phyloP scores from a whole-genome alignment of 2,888 invertebrate species.

The Apoderus coryli region DNA sequence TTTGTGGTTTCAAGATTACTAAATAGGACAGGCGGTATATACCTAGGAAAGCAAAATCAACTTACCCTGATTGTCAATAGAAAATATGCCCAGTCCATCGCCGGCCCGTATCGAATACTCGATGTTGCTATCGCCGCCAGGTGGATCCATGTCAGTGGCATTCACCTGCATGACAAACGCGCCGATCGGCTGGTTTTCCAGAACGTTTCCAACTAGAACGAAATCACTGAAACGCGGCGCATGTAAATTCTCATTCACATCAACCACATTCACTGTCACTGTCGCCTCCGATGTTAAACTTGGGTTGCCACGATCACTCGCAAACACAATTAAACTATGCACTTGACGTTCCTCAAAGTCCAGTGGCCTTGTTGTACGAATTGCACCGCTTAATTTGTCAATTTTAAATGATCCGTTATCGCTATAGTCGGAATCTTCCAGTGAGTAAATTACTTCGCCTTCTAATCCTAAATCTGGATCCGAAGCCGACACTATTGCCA shows the following conservation, averaged over 20 bases:
- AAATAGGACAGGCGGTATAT: too few relatives aligned
- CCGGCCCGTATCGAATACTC: slow-evolving; percentile 80
- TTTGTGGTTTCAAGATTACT: too few relatives aligned
- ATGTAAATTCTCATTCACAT: slow-evolving; percentile 86
- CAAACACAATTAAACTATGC: slow-evolving; percentile 74
- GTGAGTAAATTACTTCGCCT: slow-evolving; percentile 66
- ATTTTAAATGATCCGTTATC: slow-evolving; percentile 64
- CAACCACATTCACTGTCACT: slow-evolving; percentile 74
- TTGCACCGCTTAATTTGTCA: slow-evolving; percentile 72
- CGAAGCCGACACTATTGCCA: slow-evolving; percentile 67
- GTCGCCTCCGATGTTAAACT: slow-evolving; percentile 64
- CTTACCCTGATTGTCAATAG: slow-evolving; percentile 76
- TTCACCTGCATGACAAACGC: slow-evolving; percentile 61
- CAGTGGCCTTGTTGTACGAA: slow-evolving; percentile 60
- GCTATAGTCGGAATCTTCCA: slow-evolving; percentile 55
- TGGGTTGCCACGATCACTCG: slow-evolving; percentile 74
- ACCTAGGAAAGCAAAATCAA: background rate
- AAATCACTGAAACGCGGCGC: slow-evolving; percentile 72
- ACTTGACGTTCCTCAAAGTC: slow-evolving; percentile 85
- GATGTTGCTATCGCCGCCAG: slow-evolving; percentile 67
- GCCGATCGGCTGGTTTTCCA: slow-evolving; percentile 68
- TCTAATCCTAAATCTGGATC: slow-evolving; percentile 79
- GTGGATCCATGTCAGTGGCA: slow-evolving; percentile 68
- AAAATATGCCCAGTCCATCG: slow-evolving; percentile 82
- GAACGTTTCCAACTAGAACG: slow-evolving; percentile 57